Conservation (phyloP, 64 coral and sea anemone species). For the Montipora cactus region DNA sequence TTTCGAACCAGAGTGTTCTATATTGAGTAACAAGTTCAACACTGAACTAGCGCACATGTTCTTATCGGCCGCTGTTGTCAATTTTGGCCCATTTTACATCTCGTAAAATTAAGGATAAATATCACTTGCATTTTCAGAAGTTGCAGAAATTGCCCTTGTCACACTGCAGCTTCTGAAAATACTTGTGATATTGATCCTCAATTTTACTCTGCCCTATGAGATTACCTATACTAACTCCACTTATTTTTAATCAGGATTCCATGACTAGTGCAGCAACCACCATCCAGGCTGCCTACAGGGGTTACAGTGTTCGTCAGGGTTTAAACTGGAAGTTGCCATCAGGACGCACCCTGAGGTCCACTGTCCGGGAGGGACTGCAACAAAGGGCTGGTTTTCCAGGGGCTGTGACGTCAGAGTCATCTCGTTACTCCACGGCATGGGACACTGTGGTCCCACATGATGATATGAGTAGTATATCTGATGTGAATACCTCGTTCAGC, state of each 20-base stretch:
- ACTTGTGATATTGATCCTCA: too few species aligned
- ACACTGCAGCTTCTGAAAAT: too few species aligned
- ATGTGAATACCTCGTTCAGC: constrained; percentile 52
- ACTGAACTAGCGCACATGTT: too few species aligned
- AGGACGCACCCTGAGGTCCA: constrained; percentile 85
- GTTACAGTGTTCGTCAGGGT: constrained; percentile 88
- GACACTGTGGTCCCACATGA: constrained; percentile 58
- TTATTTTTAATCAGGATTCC: background rate
- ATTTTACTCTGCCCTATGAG: too few species aligned
- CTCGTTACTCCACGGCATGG: constrained; percentile 47
- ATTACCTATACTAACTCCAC: background rate
- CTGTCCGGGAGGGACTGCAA: constrained; percentile 66
- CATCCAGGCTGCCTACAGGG: constrained; percentile 92
- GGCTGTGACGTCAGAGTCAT: constrained; percentile 19
- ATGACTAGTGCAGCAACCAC: constrained; percentile 87
- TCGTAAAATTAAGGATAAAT: too few species aligned
- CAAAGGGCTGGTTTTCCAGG: constrained; percentile 18
- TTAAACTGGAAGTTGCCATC: constrained; percentile 91
- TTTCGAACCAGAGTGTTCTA: too few species aligned
- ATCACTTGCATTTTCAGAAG: too few species aligned
- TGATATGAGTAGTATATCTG: constrained; percentile 53
- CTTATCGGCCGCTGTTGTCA: too few species aligned
- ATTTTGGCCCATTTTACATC: too few species aligned
- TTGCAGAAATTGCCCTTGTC: too few species aligned
- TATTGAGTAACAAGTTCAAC: too few species aligned